Base-by-base conservation (phyloP, 2,797 vertebrate genomes). In the Micropoecilia bifurca region DNA sequence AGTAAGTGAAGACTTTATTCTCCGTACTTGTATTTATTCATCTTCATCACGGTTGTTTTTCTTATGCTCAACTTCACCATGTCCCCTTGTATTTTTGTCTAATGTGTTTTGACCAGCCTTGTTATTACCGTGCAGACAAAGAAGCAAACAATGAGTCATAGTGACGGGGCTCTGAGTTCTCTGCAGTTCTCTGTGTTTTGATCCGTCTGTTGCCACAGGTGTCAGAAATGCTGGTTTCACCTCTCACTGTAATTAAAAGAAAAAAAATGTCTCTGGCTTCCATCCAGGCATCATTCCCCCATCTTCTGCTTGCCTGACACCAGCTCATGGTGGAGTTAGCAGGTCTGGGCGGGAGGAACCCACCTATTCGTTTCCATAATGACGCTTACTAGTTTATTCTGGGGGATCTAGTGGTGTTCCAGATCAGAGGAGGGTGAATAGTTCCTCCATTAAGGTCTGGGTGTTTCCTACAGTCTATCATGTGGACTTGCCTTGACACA, bases 121-220 rank as follows among this genome's bases (percentile, higher is more conserved):
- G 76, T 73, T 46, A 78, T 86, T 88, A 41, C 72, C 68, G 53
- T 57, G 50, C 43, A 71, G 80, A 79, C 83, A 80, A 77, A 87
- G 86, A 90, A 80, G 57, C 75, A 71, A 88, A 82, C 84, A 79
- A 80, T 89, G 88, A 93, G 88, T 57, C 82, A 84, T 61, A 81
- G 82, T 91, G 93, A 93, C 90, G 90, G 79, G 47, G 16, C 81
- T 86, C 81, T 85, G 80, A 74, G 80, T 82, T 33, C 71, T 80
- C 41, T 79, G 61, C 4, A 68, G 81, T 68, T 80, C 74, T 25
- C 66, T 76, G 59, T 18, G 74, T 12, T 20, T 25, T 0, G 46
- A 47, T 39, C 55, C 4, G 1, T 82, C 83, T 4, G 63, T 79
- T 78, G 87, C 74, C 80, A 82, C 78, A 73, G 76, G 88, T 82